Evolutionary conservation across 2,888 invertebrate genomes (phyloP).

Genomic region (Tachina lurida): DNA sequence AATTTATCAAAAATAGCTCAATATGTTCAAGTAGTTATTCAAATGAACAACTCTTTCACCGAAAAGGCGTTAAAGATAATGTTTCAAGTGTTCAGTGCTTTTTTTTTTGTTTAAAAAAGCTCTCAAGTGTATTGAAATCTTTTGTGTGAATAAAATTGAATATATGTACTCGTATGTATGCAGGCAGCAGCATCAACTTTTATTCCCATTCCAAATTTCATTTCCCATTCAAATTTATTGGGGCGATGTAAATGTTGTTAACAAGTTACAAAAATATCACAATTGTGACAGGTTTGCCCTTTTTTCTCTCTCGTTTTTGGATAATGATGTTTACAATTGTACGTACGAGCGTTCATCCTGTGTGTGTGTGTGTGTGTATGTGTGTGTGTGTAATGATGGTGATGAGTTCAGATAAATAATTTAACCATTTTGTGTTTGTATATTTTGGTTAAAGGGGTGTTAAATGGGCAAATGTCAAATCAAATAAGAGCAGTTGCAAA

Average conservation of each 20-base stretch:
- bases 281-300: slow-evolving; percentile 60
- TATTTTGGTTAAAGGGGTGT: slow-evolving; percentile 68
- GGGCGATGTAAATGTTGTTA: slow-evolving; percentile 69
- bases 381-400: slow-evolving; percentile 32
- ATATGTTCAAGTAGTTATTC: slow-evolving; percentile 68
- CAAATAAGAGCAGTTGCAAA: slow-evolving; percentile 63
- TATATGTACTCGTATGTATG: too few species aligned
- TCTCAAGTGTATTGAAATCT: slow-evolving; percentile 69
- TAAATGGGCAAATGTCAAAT: slow-evolving; percentile 54
- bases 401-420: slow-evolving; percentile 71
- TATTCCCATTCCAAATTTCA: slow-evolving; percentile 37
- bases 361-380: background rate
- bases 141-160: slow-evolving; percentile 66
- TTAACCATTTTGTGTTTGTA: slow-evolving; percentile 69
- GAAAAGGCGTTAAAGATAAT: slow-evolving; percentile 69
- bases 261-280: slow-evolving; percentile 70
- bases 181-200: slow-evolving; percentile 18
- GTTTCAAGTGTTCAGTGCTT: slow-evolving; percentile 57
- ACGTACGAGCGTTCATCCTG: background rate
- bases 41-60: slow-evolving; percentile 70
- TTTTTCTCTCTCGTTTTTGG: slow-evolving; percentile 13
- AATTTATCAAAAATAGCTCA: slow-evolving; percentile 68
- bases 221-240: slow-evolving; percentile 60
- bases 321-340: slow-evolving; percentile 47
- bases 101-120: slow-evolving; percentile 33